phyloP scores from a whole-genome alignment of 1,140 invertebrate species.

The Thereuonema tuberculata region DNA sequence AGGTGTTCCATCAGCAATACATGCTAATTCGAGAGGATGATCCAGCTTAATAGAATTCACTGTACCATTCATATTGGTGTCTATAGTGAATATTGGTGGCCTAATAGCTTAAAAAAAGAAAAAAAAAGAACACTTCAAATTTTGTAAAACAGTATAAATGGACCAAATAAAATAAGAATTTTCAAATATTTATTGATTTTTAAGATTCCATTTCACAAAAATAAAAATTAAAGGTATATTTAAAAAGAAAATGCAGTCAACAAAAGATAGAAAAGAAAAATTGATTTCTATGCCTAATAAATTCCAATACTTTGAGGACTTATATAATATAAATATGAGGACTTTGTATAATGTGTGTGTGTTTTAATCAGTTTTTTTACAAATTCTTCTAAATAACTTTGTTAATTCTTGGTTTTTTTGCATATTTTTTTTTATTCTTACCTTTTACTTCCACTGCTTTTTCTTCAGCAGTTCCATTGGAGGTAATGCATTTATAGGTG shows the following conservation, averaged over 20 bases:
- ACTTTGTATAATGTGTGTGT: too few relatives aligned
- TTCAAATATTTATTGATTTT: too few relatives aligned
- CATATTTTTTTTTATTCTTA: neutral
- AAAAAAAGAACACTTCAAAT: neutral
- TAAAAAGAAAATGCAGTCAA: too few relatives aligned
- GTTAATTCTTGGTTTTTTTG: neutral
- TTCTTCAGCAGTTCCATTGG: neutral
- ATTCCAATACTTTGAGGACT: too few relatives aligned
- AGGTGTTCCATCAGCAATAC: constrained; percentile 17
- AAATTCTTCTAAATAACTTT: neutral
- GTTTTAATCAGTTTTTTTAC: too few relatives aligned
- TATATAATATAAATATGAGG: too few relatives aligned
- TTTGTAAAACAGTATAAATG: too few relatives aligned
- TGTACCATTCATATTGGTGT: constrained; percentile 18
- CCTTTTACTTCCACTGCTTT: neutral
- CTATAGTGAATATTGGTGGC: constrained; percentile 7
- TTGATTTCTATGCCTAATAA: too few relatives aligned
- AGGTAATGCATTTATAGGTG: constrained; percentile 5
- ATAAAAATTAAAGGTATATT: too few relatives aligned
- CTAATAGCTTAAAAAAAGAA: neutral
- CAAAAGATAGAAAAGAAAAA: too few relatives aligned
- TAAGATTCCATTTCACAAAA: too few relatives aligned
- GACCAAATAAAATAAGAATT: too few relatives aligned
- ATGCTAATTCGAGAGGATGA: constrained; percentile 17
- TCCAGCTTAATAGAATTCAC: constrained; percentile 8